Percentiles rank a stretch among this genome's conserved stretches.
phyloP scores from a whole-genome alignment of 2,797 vertebrate genomes.

The Dicrostonyx torquatus region DNA sequence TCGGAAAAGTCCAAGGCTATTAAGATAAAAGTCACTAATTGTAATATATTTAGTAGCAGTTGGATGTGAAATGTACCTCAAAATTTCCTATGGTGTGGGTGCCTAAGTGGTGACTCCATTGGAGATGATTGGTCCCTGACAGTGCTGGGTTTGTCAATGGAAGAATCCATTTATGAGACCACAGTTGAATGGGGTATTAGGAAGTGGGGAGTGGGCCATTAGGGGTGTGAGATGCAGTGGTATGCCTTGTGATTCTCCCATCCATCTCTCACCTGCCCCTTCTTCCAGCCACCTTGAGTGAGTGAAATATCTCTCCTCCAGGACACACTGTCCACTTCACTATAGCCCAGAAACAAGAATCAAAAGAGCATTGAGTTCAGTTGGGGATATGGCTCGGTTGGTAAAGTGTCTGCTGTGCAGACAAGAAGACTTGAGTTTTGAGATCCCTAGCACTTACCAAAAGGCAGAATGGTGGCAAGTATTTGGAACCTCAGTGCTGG shows the following conservation, averaged over 20 bases:
- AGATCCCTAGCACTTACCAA: not conserved
- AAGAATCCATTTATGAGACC: not conserved
- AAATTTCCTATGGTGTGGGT: not conserved
- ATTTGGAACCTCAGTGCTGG: not conserved
- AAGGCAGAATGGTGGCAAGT: no score
- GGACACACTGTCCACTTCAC: not conserved
- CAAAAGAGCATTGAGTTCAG: not conserved
- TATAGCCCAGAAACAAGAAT: not conserved
- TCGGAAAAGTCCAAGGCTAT: not conserved
- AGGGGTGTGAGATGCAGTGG: not conserved
- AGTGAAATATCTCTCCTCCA: not conserved
- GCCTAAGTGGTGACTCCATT: not conserved
- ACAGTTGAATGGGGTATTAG: not conserved
- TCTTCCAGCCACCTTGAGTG: no score
- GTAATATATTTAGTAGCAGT: not conserved
- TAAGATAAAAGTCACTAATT: not conserved
- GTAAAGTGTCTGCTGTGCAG: not conserved
- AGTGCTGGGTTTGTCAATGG: not conserved
- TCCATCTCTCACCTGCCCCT: no score
- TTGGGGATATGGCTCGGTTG: not conserved
- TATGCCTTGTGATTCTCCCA: not conserved
- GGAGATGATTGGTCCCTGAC: no score
- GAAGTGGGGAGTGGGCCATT: not conserved
- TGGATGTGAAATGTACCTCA: no score
- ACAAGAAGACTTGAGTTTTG: not conserved